phyloP scores from a whole-genome alignment of 2,113 vertebrate genomes.

The Oriolus oriolus region DNA sequence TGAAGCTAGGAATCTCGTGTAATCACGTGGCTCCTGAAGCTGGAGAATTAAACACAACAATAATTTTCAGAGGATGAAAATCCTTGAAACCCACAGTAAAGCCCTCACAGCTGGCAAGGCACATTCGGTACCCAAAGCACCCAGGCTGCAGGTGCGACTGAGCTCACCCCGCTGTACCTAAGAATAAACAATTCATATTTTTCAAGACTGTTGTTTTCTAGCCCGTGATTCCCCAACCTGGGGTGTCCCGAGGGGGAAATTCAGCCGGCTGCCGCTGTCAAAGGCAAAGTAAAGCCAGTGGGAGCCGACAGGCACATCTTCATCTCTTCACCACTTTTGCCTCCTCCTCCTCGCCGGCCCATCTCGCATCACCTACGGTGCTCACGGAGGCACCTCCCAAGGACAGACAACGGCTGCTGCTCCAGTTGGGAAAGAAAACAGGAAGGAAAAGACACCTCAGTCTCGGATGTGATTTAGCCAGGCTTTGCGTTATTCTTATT shows the following conservation, averaged over 20 bases:
- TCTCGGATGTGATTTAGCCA: not conserved
- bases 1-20: not conserved
- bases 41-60: not conserved
- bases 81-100: not conserved
- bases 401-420: not conserved
- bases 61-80: not conserved
- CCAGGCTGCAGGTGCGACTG: not conserved
- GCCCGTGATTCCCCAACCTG: not conserved
- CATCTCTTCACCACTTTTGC: rapidly evolving
- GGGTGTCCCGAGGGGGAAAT: too few relatives aligned
- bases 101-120: not conserved
- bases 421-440: not conserved
- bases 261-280: not conserved
- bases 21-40: not conserved
- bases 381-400: rapidly evolving
- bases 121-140: not conserved
- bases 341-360: not conserved
- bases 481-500: not conserved
- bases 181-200: not conserved
- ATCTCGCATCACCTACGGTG: rapidly evolving
- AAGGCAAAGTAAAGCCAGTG: not conserved
- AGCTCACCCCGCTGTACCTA: not conserved
- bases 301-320: not conserved
- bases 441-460: not conserved
- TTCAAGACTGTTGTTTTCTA: not conserved